phyloP scores from a whole-genome alignment of 1,140 invertebrate genomes.

The Drosophila tropicalis region DNA sequence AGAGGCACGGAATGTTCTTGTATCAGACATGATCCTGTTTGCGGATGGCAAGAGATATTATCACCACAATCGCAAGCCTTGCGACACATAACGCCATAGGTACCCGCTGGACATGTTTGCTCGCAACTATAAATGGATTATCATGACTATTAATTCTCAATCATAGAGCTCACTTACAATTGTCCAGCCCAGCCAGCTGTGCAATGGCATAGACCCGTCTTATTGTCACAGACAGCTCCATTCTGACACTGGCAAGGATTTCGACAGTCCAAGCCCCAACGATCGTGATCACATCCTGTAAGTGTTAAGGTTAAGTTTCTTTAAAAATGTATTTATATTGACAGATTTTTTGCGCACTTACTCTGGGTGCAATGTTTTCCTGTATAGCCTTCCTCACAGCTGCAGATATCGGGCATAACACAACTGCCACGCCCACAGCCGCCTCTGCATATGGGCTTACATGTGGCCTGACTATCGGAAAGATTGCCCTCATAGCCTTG shows the following conservation, averaged over 20 bases:
- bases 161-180: constrained; percentile 52
- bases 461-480: constrained; percentile 73
- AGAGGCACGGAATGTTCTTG: constrained; percentile 33
- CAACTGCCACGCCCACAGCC: constrained; percentile 82
- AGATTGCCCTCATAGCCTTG: constrained; percentile 79
- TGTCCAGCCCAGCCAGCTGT: constrained; percentile 75
- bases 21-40: constrained; percentile 64
- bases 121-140: constrained; percentile 64
- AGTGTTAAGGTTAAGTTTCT: not conserved
- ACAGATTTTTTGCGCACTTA: constrained; percentile 38
- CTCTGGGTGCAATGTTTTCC: constrained; percentile 79
- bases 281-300: constrained; percentile 77
- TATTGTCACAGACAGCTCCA: constrained; percentile 76
- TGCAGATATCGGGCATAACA: constrained; percentile 70
- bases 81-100: constrained; percentile 78
- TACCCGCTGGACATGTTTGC: constrained; percentile 71
- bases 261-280: constrained; percentile 78
- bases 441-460: constrained; percentile 76
- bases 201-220: constrained; percentile 74
- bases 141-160: not conserved
- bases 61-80: constrained; percentile 72
- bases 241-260: constrained; percentile 72
- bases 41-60: constrained; percentile 72
- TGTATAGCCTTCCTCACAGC: constrained; percentile 77
- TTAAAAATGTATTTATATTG: not conserved